These are phyloP conservation scores for Orthonyx spaldingii DNA, from an alignment of 2,113 vertebrate genomes.

Conservation along the genomic window DNA sequence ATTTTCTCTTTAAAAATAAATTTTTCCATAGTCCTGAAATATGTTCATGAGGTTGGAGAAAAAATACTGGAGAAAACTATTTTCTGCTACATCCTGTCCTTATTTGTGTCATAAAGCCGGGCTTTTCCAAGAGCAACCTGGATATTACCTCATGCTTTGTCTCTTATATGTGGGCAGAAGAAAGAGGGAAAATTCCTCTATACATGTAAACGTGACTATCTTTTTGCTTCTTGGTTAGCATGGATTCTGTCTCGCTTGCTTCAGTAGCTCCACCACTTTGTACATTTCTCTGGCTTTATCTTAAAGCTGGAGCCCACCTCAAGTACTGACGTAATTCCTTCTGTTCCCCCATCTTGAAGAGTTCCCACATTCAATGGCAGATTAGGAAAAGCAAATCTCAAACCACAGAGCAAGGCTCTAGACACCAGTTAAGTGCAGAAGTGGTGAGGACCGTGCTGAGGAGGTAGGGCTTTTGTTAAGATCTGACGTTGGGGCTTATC, in stretches of 20 bases:
- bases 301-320: not conserved
- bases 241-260: not conserved
- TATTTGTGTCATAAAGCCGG: not conserved
- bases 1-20: not conserved
- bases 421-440: not conserved
- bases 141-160: not conserved
- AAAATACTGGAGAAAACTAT: not conserved
- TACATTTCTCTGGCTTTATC: not conserved
- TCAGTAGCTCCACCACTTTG: not conserved
- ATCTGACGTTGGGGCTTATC: not conserved
- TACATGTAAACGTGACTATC: not conserved
- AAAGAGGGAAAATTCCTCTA: not conserved
- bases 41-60: not conserved
- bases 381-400: not conserved
- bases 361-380: not conserved
- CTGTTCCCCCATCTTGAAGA: not conserved
- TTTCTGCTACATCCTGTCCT: not conserved
- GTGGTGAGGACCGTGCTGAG: rapidly evolving
- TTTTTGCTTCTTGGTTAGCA: not conserved
- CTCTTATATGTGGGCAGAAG: not conserved
- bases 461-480: not conserved
- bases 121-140: not conserved
- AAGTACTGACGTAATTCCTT: not conserved
- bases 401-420: not conserved
- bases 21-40: not conserved